Conservation (phyloP, 1,140 invertebrate genomes). For the Pseudoatta argentina region DNA sequence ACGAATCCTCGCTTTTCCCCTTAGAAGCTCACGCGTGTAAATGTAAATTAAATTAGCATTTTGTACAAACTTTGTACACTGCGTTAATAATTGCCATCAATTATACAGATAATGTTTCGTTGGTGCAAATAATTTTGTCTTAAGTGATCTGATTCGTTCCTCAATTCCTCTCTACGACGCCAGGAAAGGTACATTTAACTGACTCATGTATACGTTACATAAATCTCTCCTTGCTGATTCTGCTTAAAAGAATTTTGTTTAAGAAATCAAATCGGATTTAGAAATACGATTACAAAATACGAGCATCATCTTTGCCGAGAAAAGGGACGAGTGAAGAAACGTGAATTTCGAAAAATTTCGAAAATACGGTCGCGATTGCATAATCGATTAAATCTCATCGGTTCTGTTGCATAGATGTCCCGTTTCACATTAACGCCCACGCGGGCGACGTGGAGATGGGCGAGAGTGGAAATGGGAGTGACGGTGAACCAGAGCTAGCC, state of each 20-base stretch:
- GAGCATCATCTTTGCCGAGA: not conserved
- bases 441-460: not conserved
- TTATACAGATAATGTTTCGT: not conserved
- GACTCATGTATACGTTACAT: not conserved
- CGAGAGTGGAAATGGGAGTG: slow-evolving; percentile 45
- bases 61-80: too few species aligned
- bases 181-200: not conserved
- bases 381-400: not conserved
- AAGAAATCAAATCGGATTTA: not conserved
- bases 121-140: too few species aligned
- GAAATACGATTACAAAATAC: too few species aligned
- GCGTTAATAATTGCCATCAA: not conserved
- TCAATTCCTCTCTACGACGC: too few species aligned
- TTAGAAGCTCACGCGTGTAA: not conserved
- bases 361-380: not conserved
- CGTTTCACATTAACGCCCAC: not conserved
- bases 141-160: not conserved
- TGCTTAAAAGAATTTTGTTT: not conserved
- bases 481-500: not conserved
- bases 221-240: not conserved
- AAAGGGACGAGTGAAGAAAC: not conserved
- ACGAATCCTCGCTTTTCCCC: not conserved
- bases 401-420: not conserved
- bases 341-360: not conserved
- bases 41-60: not conserved